A percentile compares a stretch with the other conserved stretches of the same genome.
phyloP scores from a whole-genome alignment of 2,888 invertebrate species.

The Synanthedon vespiformis region DNA sequence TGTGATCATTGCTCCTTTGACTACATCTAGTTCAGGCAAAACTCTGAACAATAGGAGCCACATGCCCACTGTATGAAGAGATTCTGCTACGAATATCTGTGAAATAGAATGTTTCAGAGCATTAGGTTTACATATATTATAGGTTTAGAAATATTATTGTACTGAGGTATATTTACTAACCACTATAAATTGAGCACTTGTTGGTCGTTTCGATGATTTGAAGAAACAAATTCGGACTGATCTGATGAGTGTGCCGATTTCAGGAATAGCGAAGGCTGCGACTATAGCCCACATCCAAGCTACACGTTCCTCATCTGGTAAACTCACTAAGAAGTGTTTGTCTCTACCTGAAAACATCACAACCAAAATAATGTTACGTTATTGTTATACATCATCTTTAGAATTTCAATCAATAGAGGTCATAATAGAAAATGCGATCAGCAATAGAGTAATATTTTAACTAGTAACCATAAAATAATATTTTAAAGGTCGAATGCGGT shows the following conservation, averaged over 20 bases:
- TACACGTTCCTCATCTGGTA: conserved; percentile 88
- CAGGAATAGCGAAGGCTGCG: conserved; percentile 89
- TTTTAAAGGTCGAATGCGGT: too few species aligned
- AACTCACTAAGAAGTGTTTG: conserved; percentile 83
- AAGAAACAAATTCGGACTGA: conserved; percentile 90
- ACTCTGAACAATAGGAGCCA: conserved; percentile 89
- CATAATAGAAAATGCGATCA: not conserved
- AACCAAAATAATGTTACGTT: not conserved
- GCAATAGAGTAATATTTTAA: too few species aligned
- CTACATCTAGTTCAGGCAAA: conserved; percentile 91
- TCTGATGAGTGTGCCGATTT: conserved; percentile 87
- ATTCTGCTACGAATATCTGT: conserved; percentile 85
- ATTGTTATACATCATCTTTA: not conserved
- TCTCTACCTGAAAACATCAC: conserved; percentile 77
- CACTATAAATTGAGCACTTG: conserved; percentile 63
- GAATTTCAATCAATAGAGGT: not conserved
- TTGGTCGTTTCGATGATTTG: conserved; percentile 85
- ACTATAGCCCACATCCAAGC: conserved; percentile 94
- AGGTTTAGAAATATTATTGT: too few species aligned
- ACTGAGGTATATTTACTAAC: conserved; percentile 22
- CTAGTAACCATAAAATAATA: too few species aligned
- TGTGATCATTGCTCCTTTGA: conserved; percentile 95
- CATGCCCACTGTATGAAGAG: conserved; percentile 88
- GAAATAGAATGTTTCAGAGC: too few species aligned
- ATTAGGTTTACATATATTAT: conserved; percentile 37